These are phyloP conservation scores for Micrasema longulum DNA, from an alignment of 1,140 invertebrate genomes.

Conservation along the genomic window DNA sequence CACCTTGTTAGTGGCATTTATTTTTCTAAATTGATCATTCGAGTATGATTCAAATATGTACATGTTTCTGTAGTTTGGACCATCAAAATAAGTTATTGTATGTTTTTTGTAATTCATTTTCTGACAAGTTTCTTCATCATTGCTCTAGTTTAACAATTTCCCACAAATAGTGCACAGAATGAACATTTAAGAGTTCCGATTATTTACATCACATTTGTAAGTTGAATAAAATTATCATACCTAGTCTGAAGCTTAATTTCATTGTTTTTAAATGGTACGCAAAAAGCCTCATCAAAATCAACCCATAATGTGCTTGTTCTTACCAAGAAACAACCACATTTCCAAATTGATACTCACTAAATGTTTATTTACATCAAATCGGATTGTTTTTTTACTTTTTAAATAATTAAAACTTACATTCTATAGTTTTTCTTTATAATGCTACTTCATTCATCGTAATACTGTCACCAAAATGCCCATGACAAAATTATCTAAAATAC, in stretches of 20 bases:
- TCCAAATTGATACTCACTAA: not conserved
- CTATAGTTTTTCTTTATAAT: not conserved
- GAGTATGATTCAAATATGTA: too few relatives aligned
- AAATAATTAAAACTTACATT: slow-evolving; percentile 29
- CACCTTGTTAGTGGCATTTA: too few relatives aligned
- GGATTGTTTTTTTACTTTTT: slow-evolving; percentile 18
- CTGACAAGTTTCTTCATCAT: too few relatives aligned
- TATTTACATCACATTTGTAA: too few relatives aligned
- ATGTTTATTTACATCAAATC: slow-evolving; percentile 24
- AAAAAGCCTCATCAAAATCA: not conserved
- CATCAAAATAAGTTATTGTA: too few relatives aligned
- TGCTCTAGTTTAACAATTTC: not conserved
- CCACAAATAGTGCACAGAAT: not conserved
- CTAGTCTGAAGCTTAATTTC: too few relatives aligned
- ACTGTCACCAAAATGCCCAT: slow-evolving; percentile 53
- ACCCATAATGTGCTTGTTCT: not conserved
- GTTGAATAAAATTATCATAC: too few relatives aligned
- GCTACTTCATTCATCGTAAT: slow-evolving; percentile 30
- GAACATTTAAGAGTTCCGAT: not conserved
- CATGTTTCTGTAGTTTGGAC: too few relatives aligned
- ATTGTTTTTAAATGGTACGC: too few relatives aligned
- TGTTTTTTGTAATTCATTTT: too few relatives aligned
- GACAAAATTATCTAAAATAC: slow-evolving; percentile 41
- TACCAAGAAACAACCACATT: slow-evolving; percentile 10
- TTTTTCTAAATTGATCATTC: too few relatives aligned